Evolutionary conservation across 2,888 invertebrate species (phyloP).

Genomic region (Clitarchus hookeri): DNA sequence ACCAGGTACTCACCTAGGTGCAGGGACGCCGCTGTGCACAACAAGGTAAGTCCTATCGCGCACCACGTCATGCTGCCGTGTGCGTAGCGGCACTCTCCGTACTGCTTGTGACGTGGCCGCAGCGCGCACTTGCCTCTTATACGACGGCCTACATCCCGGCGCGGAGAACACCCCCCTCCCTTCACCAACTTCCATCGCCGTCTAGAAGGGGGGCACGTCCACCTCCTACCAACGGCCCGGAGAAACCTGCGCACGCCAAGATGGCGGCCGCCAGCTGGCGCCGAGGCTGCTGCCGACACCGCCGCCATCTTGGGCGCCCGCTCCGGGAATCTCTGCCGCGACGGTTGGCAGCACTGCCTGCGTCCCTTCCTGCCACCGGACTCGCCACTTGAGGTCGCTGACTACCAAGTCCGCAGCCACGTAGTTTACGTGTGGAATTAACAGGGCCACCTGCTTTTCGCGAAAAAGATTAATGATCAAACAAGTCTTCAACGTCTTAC

Average conservation of each 20-base stretch:
- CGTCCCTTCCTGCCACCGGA: too few relatives aligned
- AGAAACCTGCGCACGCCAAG: background rate
- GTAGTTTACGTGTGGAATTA: too few relatives aligned
- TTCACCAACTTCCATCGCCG: background rate
- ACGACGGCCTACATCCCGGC: slow-evolving; percentile 35
- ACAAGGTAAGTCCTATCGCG: slow-evolving; percentile 31
- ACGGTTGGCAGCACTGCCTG: background rate
- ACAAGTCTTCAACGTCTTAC: too few relatives aligned
- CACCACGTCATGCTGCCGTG: slow-evolving; percentile 40
- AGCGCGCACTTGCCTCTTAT: slow-evolving; percentile 32
- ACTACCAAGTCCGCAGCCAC: too few relatives aligned
- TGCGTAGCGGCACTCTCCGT: slow-evolving; percentile 22
- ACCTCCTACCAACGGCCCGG: background rate
- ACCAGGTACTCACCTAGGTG: slow-evolving; percentile 39
- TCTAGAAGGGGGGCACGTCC: background rate
- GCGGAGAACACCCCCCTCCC: background rate
- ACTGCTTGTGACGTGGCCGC: slow-evolving; percentile 32
- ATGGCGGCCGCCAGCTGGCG: background rate
- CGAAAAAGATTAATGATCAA: too few relatives aligned
- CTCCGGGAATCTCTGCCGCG: background rate
- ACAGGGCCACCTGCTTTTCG: too few relatives aligned
- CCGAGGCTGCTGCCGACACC: too few relatives aligned
- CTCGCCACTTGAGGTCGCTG: too few relatives aligned
- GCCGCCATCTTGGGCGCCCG: background rate
- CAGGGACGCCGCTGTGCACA: slow-evolving; percentile 36